A percentile compares a stretch with the other conserved stretches of the same genome.
Evolutionary conservation across 2,113 vertebrate species (phyloP).

Genomic region (Odocoileus virginianus): DNA sequence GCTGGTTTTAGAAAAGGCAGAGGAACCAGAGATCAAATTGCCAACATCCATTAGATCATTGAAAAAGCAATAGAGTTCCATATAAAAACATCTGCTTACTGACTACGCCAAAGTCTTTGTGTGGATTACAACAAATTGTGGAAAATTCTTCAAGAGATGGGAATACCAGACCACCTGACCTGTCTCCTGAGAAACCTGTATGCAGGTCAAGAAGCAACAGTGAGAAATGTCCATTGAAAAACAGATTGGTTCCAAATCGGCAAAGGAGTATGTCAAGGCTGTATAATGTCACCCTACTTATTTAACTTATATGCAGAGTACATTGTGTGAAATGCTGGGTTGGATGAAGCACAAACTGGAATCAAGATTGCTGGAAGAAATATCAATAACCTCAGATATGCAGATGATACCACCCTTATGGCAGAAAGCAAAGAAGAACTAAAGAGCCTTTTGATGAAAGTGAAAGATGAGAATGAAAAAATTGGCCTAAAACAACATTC

Average conservation of each 20-base stretch:
- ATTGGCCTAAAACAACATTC: not conserved
- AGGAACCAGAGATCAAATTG: not conserved
- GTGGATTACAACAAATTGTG: not conserved
- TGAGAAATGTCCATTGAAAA: not conserved
- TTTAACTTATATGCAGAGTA: not conserved
- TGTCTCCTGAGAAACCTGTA: not conserved
- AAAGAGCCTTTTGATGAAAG: not conserved
- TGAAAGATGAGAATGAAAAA: not conserved
- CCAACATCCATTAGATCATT: not conserved
- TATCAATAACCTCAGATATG: not conserved
- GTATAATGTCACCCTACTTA: not conserved
- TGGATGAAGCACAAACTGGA: not conserved
- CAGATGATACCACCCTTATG: not conserved
- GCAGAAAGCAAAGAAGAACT: not conserved
- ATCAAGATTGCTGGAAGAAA: not conserved
- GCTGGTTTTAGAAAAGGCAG: not conserved
- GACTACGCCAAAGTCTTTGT: not conserved
- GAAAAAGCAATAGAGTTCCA: not conserved
- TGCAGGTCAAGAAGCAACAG: not conserved
- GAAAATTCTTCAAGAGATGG: not conserved
- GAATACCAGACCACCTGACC: not conserved
- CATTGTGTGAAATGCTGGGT: not conserved
- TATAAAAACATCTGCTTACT: not conserved
- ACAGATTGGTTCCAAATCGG: not conserved
- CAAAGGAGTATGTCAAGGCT: not conserved